Conservation (phyloP, 2,113 vertebrate species). For the Myanophis thanlyinensis region DNA sequence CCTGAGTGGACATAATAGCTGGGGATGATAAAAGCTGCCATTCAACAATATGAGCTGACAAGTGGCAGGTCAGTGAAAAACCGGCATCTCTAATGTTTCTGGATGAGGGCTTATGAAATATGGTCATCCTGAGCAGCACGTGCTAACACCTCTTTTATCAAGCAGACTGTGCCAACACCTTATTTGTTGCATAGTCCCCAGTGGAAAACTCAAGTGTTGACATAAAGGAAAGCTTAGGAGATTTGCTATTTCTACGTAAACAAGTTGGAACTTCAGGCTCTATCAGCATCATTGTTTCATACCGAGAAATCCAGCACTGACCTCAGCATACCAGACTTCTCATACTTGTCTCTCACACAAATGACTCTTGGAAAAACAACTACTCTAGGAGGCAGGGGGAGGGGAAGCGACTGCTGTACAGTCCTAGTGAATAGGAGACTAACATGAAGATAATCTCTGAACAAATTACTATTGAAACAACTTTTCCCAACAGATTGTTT, state of each 20-base stretch:
- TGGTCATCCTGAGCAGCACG: background rate
- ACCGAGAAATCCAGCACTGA: constrained; percentile 41
- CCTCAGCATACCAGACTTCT: constrained; percentile 41
- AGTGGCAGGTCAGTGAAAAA: background rate
- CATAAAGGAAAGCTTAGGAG: constrained; percentile 12
- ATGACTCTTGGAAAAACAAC: constrained; percentile 55
- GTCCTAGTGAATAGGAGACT: constrained; percentile 37
- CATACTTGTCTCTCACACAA: constrained; percentile 39
- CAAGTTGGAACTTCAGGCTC: constrained; percentile 29
- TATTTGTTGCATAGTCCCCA: background rate
- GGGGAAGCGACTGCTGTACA: constrained; percentile 5
- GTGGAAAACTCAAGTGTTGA: background rate
- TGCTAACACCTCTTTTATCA: background rate
- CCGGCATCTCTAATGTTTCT: background rate
- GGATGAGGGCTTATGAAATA: background rate
- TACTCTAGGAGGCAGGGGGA: background rate
- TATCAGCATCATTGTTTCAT: constrained; percentile 16
- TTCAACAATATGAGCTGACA: background rate
- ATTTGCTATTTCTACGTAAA: constrained; percentile 1
- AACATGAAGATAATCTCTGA: background rate
- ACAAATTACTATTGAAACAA: background rate
- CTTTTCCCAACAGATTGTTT: background rate
- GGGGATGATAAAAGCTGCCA: background rate
- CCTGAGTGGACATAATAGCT: background rate
- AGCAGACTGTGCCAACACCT: background rate